Percentiles rank a stretch among this genome's conserved stretches.
These are phyloP conservation scores for Hoplostethus mediterraneus DNA, from an alignment of 2,797 vertebrate species.

Conservation along the genomic window DNA sequence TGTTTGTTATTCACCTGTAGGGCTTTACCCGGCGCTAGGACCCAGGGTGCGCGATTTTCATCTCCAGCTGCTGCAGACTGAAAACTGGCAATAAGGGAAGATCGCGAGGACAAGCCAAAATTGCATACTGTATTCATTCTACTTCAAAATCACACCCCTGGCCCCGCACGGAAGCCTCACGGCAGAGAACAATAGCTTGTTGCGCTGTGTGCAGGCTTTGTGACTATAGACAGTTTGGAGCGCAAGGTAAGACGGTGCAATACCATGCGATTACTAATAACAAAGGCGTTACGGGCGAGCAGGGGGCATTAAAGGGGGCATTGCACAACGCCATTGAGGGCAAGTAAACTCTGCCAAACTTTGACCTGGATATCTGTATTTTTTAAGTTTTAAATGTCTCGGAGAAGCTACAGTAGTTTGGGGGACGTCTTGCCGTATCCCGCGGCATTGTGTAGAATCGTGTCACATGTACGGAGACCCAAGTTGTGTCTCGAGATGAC, in stretches of 20 bases:
- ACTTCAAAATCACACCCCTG: slow-evolving; percentile 73
- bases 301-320: slow-evolving; percentile 89
- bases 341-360: slow-evolving; percentile 87
- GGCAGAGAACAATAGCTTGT: slow-evolving; percentile 78
- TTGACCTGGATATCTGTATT: slow-evolving; percentile 80
- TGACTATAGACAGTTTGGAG: slow-evolving; percentile 77
- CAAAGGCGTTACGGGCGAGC: slow-evolving; percentile 90
- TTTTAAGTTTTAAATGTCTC: slow-evolving; percentile 53
- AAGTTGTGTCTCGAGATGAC: slow-evolving; percentile 79
- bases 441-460: slow-evolving; percentile 70
- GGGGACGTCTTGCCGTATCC: slow-evolving; percentile 64
- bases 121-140: slow-evolving; percentile 81
- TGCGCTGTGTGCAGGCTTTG: slow-evolving; percentile 75
- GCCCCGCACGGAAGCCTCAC: slow-evolving; percentile 66
- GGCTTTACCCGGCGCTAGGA: slow-evolving; percentile 86
- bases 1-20: slow-evolving; percentile 86
- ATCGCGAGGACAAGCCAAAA: slow-evolving; percentile 88
- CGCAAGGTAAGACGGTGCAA: slow-evolving; percentile 89
- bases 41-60: slow-evolving; percentile 90
- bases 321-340: slow-evolving; percentile 83
- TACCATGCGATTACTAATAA: slow-evolving; percentile 89
- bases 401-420: slow-evolving; percentile 41
- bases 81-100: slow-evolving; percentile 89
- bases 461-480: slow-evolving; percentile 73
- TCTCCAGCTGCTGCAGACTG: slow-evolving; percentile 91